Conservation (phyloP, 2,113 vertebrate genomes). For the Nothobranchius kuhntae region DNA sequence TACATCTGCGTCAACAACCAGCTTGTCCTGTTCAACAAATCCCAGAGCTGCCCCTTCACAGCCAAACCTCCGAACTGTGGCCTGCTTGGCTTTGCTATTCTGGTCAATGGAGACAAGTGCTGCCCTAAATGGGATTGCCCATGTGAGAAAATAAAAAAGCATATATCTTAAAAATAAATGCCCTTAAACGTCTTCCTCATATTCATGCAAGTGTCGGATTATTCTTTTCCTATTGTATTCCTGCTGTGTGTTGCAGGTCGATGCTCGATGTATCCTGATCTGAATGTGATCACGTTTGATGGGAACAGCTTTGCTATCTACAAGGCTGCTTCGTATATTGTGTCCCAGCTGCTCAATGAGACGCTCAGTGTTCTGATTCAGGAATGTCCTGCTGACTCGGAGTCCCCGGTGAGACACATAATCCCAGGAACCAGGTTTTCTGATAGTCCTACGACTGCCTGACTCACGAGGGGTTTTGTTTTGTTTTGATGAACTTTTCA, state of each 20-base stretch:
- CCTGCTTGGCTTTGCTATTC: conserved; percentile 87
- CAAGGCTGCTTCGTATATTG: conserved; percentile 89
- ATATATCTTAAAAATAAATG: neutral
- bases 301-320: conserved; percentile 87
- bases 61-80: conserved; percentile 87
- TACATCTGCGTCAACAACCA: conserved; percentile 91
- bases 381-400: conserved; percentile 84
- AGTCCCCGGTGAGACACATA: conserved; percentile 58
- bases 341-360: conserved; percentile 86
- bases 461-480: neutral
- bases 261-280: conserved; percentile 93
- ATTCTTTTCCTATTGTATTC: neutral
- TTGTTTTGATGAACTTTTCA: conserved; percentile 11
- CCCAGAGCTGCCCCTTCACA: conserved; percentile 88
- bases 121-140: conserved; percentile 95
- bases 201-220: neutral
- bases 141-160: conserved; percentile 82
- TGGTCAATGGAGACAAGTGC: conserved; percentile 91
- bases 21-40: conserved; percentile 90
- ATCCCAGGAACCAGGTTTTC: neutral
- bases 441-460: neutral
- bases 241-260: conserved; percentile 81
- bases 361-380: conserved; percentile 85
- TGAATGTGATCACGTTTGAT: conserved; percentile 93
- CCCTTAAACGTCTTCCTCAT: neutral